These are phyloP conservation scores for Lampropteryx suffumata DNA, from an alignment of 2,888 invertebrate species.

Conservation along the genomic window DNA sequence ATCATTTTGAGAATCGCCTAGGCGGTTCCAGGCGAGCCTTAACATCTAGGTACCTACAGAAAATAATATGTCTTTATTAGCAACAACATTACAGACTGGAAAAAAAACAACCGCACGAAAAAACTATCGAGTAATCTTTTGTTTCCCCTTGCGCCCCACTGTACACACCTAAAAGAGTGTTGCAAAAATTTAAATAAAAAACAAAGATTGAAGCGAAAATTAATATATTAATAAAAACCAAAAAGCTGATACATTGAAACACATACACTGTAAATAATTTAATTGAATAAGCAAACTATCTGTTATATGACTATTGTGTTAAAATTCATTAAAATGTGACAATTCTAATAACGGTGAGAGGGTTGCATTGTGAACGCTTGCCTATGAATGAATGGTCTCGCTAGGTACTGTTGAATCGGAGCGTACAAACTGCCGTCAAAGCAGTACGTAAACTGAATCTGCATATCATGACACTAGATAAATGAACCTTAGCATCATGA, in stretches of 20 bases:
- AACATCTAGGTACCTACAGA: too few species aligned
- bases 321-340: constrained; percentile 16
- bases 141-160: too few species aligned
- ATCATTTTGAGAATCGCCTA: too few species aligned
- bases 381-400: constrained; percentile 29
- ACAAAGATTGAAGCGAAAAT: constrained; percentile 43
- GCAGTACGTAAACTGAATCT: too few species aligned
- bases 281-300: constrained; percentile 19
- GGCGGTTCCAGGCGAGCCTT: too few species aligned
- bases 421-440: constrained; percentile 19
- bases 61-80: too few species aligned
- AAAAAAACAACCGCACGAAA: too few species aligned
- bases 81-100: too few species aligned
- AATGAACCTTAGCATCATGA: too few species aligned
- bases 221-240: constrained; percentile 42
- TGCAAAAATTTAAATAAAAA: too few species aligned
- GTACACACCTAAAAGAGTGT: too few species aligned
- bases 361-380: constrained; percentile 27
- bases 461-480: constrained; percentile 12
- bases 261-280: constrained; percentile 40
- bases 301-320: constrained; percentile 22
- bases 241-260: constrained; percentile 40
- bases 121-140: too few species aligned
- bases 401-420: constrained; percentile 20
- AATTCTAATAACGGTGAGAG: constrained; percentile 19